Evolutionary conservation across 2,113 vertebrate species (phyloP), one percentile per base, ranked within the genome.

Genomic region (Mesitornis unicolor): DNA sequence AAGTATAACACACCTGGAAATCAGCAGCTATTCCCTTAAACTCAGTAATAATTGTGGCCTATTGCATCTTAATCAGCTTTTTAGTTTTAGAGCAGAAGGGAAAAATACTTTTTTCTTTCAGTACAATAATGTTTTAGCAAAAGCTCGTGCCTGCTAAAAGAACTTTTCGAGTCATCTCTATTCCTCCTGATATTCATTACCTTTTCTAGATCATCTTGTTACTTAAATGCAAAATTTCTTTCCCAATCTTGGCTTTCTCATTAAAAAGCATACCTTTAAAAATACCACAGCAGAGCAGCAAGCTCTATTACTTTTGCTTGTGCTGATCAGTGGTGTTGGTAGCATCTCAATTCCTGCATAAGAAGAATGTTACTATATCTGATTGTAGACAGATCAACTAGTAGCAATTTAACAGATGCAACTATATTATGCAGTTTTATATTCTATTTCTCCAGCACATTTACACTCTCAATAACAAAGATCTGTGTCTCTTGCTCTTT

Each of bases 401-500:
- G n/a, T 47, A 65, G 21, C 15, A 31, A 15, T 79, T 81, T 45
- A 78, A 83, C 35, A 78, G 31, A 38, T 54, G 25, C 10, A 57
- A 22, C n/a, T 77, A 21, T 73, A 48, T n/a, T 38, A 25, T 11
- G 33, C 6, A 35, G 11, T 43, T 74, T 82, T 91, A 51, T 63
- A 40, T 71, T 70, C 43, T 91, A 18, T n/a, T 74, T 83, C n/a
- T 81, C n/a, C 38, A 53, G 59, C 53, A 53, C 11, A 84, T 38
- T 57, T 87, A 14, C 71, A 90, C 42, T 81, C 33, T 57, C 93
- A 97, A 76, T 96, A 93, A 90, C 35, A 51, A 87, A 65, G 7
- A 31, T n/a, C 24, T 84, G 79, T 83, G 16, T 94, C 73, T 94
- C 40, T 96, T 93, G 36, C 48, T n/a, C 90, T 84, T 84, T 90